phyloP scores from a whole-genome alignment of 2,113 vertebrate genomes.

The Chamaea fasciata region DNA sequence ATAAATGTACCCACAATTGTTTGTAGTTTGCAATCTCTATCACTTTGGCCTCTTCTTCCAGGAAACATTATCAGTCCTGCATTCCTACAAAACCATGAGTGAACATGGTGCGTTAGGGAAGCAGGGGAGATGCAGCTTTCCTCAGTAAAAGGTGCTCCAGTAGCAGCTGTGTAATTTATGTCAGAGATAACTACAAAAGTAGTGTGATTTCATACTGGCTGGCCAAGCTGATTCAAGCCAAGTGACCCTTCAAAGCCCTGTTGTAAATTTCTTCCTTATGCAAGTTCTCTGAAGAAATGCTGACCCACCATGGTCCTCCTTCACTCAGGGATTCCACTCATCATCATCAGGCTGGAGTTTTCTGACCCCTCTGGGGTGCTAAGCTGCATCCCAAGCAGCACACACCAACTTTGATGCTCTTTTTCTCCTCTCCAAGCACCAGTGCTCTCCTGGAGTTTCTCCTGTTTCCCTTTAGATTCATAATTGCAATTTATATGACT shows the following conservation, averaged over 20 bases:
- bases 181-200: background rate
- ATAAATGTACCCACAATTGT: background rate
- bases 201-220: background rate
- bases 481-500: rapidly evolving
- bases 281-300: background rate
- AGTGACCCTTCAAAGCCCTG: background rate
- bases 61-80: background rate
- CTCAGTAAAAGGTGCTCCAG: background rate
- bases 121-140: background rate
- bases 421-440: background rate
- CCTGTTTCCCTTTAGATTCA: background rate
- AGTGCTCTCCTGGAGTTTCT: background rate
- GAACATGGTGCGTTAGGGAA: background rate
- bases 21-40: background rate
- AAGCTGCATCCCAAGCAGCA: background rate
- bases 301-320: background rate
- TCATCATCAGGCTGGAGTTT: rapidly evolving
- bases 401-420: background rate
- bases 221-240: background rate
- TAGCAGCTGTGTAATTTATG: background rate
- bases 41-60: background rate
- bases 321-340: background rate
- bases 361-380: background rate
- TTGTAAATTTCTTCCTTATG: background rate
- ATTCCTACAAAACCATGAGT: background rate